Percentiles rank a stretch among this genome's conserved stretches.
phyloP scores from a whole-genome alignment of 2,888 invertebrate genomes.

The Sympetrum striolatum region DNA sequence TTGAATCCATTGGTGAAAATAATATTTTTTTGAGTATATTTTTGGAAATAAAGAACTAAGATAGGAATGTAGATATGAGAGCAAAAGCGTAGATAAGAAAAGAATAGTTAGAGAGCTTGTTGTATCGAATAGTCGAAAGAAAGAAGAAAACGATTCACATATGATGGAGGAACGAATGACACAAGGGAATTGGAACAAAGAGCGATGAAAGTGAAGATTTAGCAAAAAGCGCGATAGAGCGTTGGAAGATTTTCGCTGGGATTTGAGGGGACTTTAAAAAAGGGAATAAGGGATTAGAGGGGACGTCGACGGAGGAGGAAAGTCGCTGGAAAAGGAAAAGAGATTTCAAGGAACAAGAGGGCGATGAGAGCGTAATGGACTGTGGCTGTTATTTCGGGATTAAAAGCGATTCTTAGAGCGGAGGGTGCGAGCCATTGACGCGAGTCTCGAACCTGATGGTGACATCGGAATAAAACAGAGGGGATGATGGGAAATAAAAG shows the following conservation, averaged over 20 bases:
- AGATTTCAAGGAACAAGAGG: background rate
- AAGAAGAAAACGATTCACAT: background rate
- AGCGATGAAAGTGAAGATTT: background rate
- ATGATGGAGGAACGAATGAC: background rate
- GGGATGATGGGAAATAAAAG: background rate
- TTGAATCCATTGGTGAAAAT: no score
- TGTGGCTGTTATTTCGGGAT: background rate
- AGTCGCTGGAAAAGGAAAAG: background rate
- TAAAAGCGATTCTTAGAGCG: background rate
- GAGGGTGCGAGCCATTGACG: background rate
- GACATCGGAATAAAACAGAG: background rate
- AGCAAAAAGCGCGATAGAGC: background rate
- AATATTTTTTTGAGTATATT: no score
- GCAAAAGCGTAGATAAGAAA: no score
- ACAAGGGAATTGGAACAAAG: background rate
- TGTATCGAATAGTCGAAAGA: no score
- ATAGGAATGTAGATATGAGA: no score
- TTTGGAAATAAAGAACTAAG: no score
- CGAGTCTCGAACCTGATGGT: background rate
- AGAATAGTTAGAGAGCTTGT: no score
- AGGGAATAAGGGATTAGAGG: background rate
- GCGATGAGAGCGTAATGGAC: background rate
- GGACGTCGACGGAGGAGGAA: background rate
- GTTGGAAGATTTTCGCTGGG: background rate
- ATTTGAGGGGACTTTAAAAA: background rate